Conservation (phyloP, 2,113 vertebrate genomes). For the Cololabis saira region DNA sequence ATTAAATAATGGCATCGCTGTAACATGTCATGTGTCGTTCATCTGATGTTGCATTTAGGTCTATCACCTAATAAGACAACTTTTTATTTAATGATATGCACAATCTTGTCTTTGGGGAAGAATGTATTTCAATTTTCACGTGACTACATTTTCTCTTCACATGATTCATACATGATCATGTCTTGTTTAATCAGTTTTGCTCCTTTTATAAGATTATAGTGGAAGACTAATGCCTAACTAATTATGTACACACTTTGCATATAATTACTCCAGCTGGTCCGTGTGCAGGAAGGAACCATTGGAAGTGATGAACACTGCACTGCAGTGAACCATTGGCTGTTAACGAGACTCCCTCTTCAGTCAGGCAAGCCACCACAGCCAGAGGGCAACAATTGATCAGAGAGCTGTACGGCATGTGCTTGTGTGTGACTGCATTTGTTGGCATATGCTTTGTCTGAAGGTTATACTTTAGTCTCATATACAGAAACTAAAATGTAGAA, state of each 20-base stretch:
- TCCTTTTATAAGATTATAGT: no score
- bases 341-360: conserved; percentile 63
- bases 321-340: conserved; percentile 67
- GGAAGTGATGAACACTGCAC: conserved; percentile 53
- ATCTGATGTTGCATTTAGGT: no score
- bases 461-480: conserved; percentile 18
- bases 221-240: no score
- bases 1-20: no score
- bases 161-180: no score
- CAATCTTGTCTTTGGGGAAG: no score
- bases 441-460: conserved; percentile 33
- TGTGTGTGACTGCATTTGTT: conserved; percentile 38
- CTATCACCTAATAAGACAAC: no score
- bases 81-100: no score
- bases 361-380: conserved; percentile 63
- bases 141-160: no score
- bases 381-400: conserved; percentile 70
- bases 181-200: no score
- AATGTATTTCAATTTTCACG: no score
- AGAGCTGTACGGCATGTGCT: conserved; percentile 20
- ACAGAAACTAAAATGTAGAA: not conserved
- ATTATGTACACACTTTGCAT: not conserved
- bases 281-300: conserved; percentile 23
- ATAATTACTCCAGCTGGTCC: conserved; percentile 1
- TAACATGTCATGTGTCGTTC: no score